phyloP scores from a whole-genome alignment of 2,888 invertebrate genomes.

The Drosophila emarginata region DNA sequence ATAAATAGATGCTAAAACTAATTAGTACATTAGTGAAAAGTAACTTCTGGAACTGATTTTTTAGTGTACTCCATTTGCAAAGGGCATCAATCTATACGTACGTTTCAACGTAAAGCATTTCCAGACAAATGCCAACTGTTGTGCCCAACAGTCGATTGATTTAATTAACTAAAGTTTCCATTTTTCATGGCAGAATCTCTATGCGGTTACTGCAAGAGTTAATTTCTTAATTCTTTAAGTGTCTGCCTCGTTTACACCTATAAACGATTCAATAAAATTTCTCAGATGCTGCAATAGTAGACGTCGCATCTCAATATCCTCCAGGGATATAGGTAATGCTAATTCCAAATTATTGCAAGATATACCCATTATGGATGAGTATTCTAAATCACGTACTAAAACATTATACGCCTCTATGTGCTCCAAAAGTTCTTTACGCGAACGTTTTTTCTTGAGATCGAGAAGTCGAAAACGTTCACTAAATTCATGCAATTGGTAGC shows the following conservation, averaged over 20 bases:
- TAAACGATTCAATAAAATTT: conserved; percentile 6
- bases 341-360: conserved; percentile 13
- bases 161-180: conserved; percentile 37
- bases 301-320: conserved; percentile 2
- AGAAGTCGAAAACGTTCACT: conserved; percentile 11
- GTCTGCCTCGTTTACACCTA: neutral
- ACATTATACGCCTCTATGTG: conserved; percentile 30
- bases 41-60: neutral
- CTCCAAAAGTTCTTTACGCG: neutral
- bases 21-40: no score
- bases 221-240: neutral
- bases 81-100: conserved; percentile 34
- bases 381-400: conserved; percentile 15
- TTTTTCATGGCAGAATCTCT: neutral
- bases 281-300: conserved; percentile 6
- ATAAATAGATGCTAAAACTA: no score
- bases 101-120: conserved; percentile 33
- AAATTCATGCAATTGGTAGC: conserved; percentile 18
- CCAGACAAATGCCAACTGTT: conserved; percentile 7
- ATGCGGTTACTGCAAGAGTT: neutral
- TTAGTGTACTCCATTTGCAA: neutral
- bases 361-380: neutral
- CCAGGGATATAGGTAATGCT: neutral
- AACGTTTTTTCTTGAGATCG: conserved; percentile 18
- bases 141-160: conserved; percentile 27